Percentiles rank a stretch among this genome's conserved stretches.
These are phyloP conservation scores for Hanleya hanleyi DNA, from an alignment of 2,888 invertebrate species.

Conservation along the genomic window DNA sequence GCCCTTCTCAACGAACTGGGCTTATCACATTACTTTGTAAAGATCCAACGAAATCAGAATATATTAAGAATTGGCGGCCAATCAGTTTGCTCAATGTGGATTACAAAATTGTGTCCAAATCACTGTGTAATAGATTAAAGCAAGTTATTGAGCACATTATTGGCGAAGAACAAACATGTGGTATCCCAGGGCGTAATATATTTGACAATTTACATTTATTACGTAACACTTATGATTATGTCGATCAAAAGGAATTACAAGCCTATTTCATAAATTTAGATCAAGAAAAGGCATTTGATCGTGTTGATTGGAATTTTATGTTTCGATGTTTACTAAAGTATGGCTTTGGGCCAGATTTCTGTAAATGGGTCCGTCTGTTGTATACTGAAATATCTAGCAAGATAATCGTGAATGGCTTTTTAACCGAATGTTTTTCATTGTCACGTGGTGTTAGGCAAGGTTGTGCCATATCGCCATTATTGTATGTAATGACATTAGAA, in stretches of 20 bases:
- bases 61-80: conserved; percentile 43
- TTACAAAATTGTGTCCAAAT: conserved; percentile 45
- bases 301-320: conserved; percentile 41
- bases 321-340: conserved; percentile 35
- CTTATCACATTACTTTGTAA: conserved; percentile 40
- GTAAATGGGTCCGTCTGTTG: conserved; percentile 39
- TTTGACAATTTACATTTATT: conserved; percentile 42
- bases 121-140: conserved; percentile 34
- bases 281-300: conserved; percentile 48
- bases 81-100: conserved; percentile 44
- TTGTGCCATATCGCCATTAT: not conserved
- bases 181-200: conserved; percentile 38
- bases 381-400: conserved; percentile 22
- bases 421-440: not conserved
- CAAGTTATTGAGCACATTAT: conserved; percentile 33
- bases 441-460: conserved; percentile 1
- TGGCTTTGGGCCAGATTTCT: conserved; percentile 39
- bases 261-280: conserved; percentile 40
- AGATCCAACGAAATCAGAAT: conserved; percentile 27
- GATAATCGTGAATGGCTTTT: not conserved
- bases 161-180: conserved; percentile 40
- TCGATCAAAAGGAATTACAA: conserved; percentile 35
- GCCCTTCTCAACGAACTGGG: conserved; percentile 18
- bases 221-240: conserved; percentile 38
- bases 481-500: conserved; percentile 8